These are phyloP conservation scores for Drosophila meridiana DNA, from an alignment of 2,888 invertebrate genomes.

Conservation along the genomic window DNA sequence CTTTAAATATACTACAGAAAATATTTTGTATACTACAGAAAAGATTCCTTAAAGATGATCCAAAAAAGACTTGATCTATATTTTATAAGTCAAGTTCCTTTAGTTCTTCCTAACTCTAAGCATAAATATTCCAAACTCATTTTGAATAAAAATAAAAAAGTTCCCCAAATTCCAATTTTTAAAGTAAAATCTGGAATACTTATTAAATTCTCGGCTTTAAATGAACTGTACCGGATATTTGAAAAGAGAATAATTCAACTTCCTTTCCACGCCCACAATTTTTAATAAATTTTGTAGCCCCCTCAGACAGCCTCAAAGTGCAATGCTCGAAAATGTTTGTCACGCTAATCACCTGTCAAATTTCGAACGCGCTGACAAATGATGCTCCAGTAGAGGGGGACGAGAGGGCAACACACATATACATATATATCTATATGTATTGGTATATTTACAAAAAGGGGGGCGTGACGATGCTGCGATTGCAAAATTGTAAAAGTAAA, in stretches of 20 bases:
- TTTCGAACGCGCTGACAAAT: slow-evolving; percentile 76
- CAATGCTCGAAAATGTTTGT: slow-evolving; percentile 50
- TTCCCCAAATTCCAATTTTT: background rate
- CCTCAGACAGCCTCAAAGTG: background rate
- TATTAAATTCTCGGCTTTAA: background rate
- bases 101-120: background rate
- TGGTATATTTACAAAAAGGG: background rate
- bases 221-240: background rate
- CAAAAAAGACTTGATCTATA: too few relatives aligned
- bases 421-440: background rate
- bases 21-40: too few relatives aligned
- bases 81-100: too few relatives aligned
- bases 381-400: slow-evolving; percentile 43
- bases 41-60: too few relatives aligned
- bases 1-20: too few relatives aligned
- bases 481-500: slow-evolving; percentile 56
- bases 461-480: slow-evolving; percentile 22
- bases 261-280: background rate
- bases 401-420: background rate
- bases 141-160: background rate
- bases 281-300: background rate
- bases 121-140: background rate
- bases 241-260: background rate
- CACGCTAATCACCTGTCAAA: slow-evolving; percentile 81
- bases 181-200: background rate